Conservation (phyloP, 2,888 invertebrate genomes). For the Tricholauxania praeusta region DNA sequence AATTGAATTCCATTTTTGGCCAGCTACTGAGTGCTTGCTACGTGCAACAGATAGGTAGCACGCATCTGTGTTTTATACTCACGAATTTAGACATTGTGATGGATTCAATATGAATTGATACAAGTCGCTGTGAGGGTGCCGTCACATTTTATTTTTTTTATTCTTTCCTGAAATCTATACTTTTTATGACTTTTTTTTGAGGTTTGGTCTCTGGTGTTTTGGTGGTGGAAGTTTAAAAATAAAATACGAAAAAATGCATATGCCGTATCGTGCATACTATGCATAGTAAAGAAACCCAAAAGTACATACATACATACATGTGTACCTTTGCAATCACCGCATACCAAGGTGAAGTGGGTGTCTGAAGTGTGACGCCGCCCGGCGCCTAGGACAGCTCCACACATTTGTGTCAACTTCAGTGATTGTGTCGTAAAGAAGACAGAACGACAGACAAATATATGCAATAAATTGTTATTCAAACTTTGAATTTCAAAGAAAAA, state of each 20-base stretch:
- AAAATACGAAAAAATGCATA: conserved; percentile 27
- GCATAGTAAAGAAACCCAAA: too few relatives aligned
- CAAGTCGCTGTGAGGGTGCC: conserved; percentile 19
- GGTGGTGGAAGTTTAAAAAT: conserved; percentile 25
- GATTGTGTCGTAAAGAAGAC: neutral
- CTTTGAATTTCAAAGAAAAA: too few relatives aligned
- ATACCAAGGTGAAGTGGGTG: conserved; percentile 14
- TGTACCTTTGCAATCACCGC: neutral
- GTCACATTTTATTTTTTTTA: conserved; percentile 43
- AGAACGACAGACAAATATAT: neutral
- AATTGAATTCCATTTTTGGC: conserved; percentile 36
- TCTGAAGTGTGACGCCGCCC: conserved; percentile 19
- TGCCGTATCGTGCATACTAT: too few relatives aligned
- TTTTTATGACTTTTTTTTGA: conserved; percentile 54
- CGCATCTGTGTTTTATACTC: conserved; percentile 39
- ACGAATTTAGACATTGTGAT: conserved; percentile 49
- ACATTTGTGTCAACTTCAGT: conserved; percentile 19
- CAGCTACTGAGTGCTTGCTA: conserved; percentile 21
- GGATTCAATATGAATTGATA: conserved; percentile 55
- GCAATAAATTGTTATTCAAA: too few relatives aligned
- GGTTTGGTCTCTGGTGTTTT: conserved; percentile 36
- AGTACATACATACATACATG: conserved; percentile 12
- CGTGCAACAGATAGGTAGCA: conserved; percentile 28
- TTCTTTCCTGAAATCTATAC: conserved; percentile 48
- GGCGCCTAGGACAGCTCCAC: neutral